Evolutionary conservation across 2,797 vertebrate genomes (phyloP), one percentile per base, ranked within the genome.

Genomic region (Ptychadena robeensis): DNA sequence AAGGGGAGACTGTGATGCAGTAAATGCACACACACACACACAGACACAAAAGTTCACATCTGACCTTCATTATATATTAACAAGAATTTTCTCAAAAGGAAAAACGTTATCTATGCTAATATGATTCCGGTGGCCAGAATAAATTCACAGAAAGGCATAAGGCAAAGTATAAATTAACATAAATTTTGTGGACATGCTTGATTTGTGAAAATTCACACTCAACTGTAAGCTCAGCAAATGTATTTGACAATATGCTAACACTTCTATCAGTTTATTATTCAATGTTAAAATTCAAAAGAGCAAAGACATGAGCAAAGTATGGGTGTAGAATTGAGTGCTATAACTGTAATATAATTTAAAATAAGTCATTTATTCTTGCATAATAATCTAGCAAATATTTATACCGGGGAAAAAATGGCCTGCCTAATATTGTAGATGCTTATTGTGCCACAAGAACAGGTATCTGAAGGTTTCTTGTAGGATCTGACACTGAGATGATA

Each of bases 131-230:
- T 35, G 30, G 31, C 34, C 25, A 25, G 22, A 59, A 59, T 59
- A 27, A 32, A 61, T 30, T 57, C 18, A 57, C 30, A 57, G 18
- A 32, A 34, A 31, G n/a, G 30, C 44, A 73, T 9, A 73, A 53
- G 40, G 30, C 57, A 57, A 74, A 37, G 35, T 14, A 27, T 64
- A 76, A 40, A 76, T 64, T 64, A 64, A 0, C 27, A 65, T 65
- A 34, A 53, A 32, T 66, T 66, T 28, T 76, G 61, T 32, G 38
- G 9, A 30, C 27, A 59, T 12, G n/a, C 48, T 25, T 59, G 30
- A 64, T 34, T 38, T 75, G 73, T 75, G 35, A 64, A 75, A 63
- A 30, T 40, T 76, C 61, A 31, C 73, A 44, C 37, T n/a, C 11
- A 65, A 31, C 53, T 14, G 53, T 35, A 61, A 74, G n/a, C 57